Evolutionary conservation across 2,113 vertebrate species (phyloP).

Genomic region (Platysternon megacephalum): DNA sequence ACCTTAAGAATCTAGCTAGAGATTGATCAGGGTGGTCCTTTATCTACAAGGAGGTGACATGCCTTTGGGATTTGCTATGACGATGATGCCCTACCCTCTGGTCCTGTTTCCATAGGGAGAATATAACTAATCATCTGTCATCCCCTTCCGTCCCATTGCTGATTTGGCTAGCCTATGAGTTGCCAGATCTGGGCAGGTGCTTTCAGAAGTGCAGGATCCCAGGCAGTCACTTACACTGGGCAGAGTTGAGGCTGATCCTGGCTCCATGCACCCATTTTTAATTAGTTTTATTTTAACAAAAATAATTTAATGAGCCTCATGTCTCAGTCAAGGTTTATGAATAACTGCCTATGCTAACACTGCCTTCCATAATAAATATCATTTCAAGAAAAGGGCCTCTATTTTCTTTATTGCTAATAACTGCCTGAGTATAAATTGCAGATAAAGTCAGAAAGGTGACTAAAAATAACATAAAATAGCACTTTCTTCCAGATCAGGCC

Average conservation of each 20-base stretch:
- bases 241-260: not conserved
- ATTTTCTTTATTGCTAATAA: not conserved
- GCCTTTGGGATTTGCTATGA: not conserved
- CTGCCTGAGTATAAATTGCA: not conserved
- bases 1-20: not conserved
- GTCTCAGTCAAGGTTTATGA: not conserved
- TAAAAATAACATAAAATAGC: not conserved
- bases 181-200: not conserved
- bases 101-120: not conserved
- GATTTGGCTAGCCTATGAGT: not conserved
- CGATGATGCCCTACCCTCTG: not conserved
- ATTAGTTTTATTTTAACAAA: not conserved
- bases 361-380: rapidly evolving
- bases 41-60: not conserved
- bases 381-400: not conserved
- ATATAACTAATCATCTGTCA: not conserved
- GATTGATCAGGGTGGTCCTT: not conserved
- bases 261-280: not conserved
- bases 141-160: not conserved
- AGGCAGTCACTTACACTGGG: not conserved
- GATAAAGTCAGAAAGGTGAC: not conserved
- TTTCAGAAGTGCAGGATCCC: not conserved
- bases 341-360: not conserved
- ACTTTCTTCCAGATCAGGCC: not conserved
- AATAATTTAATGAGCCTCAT: not conserved